Percentiles rank a stretch among this genome's conserved stretches.
Evolutionary conservation across 2,797 vertebrate species (phyloP).

Genomic region (Margarornis squamiger): DNA sequence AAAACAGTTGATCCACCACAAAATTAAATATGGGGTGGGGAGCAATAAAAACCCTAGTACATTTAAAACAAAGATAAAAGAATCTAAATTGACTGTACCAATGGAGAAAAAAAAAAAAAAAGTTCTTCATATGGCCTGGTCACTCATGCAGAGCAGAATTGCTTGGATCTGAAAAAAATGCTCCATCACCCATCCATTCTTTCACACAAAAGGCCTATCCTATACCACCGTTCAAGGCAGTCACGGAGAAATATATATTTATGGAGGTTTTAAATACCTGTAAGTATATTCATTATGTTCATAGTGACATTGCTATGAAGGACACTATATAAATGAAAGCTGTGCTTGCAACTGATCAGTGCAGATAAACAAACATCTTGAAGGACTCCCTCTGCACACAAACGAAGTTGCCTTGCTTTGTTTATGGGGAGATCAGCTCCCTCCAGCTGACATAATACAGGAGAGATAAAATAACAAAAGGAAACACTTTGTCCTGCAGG

Average conservation of each 20-base stretch:
- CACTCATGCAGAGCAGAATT: neutral
- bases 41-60: neutral
- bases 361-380: conserved; percentile 19
- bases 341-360: neutral
- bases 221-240: neutral
- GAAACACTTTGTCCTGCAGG: neutral
- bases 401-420: neutral
- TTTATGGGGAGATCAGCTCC: neutral
- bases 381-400: conserved; percentile 2
- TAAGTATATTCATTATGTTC: neutral
- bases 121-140: neutral
- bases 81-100: neutral
- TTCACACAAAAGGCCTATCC: neutral
- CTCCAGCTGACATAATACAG: neutral
- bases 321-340: conserved; percentile 2
- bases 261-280: neutral
- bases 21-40: neutral
- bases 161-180: neutral
- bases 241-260: neutral
- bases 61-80: neutral
- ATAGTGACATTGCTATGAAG: conserved; percentile 26
- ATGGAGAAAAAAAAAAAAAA: too few relatives aligned
- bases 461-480: neutral
- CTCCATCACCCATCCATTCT: neutral
- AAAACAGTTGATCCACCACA: neutral